Conservation (phyloP, 2,888 invertebrate species). For the Noctuana brunneofusca region DNA sequence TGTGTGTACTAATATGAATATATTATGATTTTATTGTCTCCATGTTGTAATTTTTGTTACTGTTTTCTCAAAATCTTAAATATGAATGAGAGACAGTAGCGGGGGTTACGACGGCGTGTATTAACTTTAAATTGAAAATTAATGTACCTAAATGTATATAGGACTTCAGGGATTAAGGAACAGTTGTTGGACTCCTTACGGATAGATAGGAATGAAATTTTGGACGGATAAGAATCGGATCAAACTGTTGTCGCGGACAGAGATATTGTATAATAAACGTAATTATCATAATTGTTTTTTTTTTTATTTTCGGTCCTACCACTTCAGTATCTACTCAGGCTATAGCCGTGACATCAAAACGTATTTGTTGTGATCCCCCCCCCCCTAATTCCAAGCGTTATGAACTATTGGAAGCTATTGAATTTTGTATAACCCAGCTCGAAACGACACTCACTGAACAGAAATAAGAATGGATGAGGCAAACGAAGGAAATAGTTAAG, state of each 20-base stretch:
- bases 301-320: background rate
- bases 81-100: background rate
- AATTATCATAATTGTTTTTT: conserved; percentile 18
- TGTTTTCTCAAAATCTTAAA: conserved; percentile 3
- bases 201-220: conserved; percentile 1
- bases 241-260: conserved; percentile 7
- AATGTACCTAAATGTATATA: conserved; percentile 32
- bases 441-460: too few relatives aligned
- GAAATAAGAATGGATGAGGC: too few relatives aligned
- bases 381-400: too few relatives aligned
- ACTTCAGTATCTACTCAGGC: too few relatives aligned
- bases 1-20: conserved; percentile 34
- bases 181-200: background rate
- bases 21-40: conserved; percentile 4
- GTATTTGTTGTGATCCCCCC: too few relatives aligned
- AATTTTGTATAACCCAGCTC: too few relatives aligned
- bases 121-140: conserved; percentile 14
- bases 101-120: background rate
- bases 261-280: conserved; percentile 33
- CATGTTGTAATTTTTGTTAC: conserved; percentile 1
- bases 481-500: too few relatives aligned
- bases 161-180: conserved; percentile 26
- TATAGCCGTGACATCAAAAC: too few relatives aligned
- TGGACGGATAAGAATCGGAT: background rate
- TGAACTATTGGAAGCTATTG: too few relatives aligned